Evolutionary conservation across 2,888 invertebrate genomes (phyloP).

Genomic region (Leptopterna dolabrata): DNA sequence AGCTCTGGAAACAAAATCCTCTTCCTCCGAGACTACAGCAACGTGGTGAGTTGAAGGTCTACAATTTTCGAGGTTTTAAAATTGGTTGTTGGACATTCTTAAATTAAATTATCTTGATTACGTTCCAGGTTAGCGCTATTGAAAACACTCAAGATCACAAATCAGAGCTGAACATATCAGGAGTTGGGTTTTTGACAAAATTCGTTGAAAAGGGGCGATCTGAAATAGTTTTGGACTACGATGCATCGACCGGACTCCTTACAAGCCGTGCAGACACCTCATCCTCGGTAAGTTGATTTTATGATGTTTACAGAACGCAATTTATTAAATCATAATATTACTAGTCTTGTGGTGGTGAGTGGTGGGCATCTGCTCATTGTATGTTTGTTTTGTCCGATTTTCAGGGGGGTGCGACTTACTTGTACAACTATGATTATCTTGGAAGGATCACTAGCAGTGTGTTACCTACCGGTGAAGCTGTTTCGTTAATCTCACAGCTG

Average conservation of each 20-base stretch:
- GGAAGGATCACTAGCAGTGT: constrained; percentile 88
- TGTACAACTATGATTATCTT: constrained; percentile 90
- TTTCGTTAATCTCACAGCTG: constrained; percentile 81
- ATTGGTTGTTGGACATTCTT: not conserved
- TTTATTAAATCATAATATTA: too few relatives aligned
- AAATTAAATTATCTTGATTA: not conserved
- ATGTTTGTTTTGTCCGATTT: not conserved
- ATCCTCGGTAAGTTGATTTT: constrained; percentile 70
- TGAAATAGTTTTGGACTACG: constrained; percentile 90
- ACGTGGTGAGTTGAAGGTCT: constrained; percentile 73
- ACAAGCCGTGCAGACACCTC: constrained; percentile 77
- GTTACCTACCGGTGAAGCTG: constrained; percentile 90
- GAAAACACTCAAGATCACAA: constrained; percentile 95
- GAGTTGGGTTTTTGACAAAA: constrained; percentile 89
- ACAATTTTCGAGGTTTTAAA: not conserved
- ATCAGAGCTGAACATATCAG: constrained; percentile 90
- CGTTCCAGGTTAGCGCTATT: constrained; percentile 82
- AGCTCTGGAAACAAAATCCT: constrained; percentile 93
- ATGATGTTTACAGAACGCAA: too few relatives aligned
- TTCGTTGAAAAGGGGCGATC: constrained; percentile 89
- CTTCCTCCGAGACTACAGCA: constrained; percentile 90
- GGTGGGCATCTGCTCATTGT: too few relatives aligned
- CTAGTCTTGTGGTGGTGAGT: too few relatives aligned
- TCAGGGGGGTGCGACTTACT: constrained; percentile 85
- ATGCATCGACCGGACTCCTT: constrained; percentile 87